phyloP scores from a whole-genome alignment of 1,140 invertebrate genomes.

The Zelostemma sp. region DNA sequence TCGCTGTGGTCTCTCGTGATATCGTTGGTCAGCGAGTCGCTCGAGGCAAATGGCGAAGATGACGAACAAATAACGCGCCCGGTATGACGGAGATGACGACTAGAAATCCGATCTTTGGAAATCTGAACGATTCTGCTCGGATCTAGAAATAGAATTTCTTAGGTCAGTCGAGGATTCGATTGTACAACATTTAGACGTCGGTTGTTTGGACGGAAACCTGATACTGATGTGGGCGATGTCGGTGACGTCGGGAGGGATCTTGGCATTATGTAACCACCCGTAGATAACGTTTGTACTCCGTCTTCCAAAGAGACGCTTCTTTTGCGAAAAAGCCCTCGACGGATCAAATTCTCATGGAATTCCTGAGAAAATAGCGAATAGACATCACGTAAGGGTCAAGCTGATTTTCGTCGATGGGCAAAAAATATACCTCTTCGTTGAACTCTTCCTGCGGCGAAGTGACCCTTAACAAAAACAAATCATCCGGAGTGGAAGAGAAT shows the following conservation, averaged over 20 bases:
- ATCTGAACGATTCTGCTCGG: conserved; percentile 47
- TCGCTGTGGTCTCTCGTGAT: conserved; percentile 84
- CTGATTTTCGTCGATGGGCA: background rate
- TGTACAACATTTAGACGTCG: no score
- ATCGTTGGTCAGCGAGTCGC: conserved; percentile 83
- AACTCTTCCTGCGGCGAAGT: conserved; percentile 59
- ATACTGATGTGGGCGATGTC: conserved; percentile 59
- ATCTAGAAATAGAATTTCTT: conserved; percentile 22
- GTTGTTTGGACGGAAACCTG: conserved; percentile 37
- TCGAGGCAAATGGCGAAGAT: conserved; percentile 82
- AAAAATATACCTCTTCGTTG: conserved; percentile 62
- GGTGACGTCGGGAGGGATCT: conserved; percentile 67
- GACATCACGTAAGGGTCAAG: background rate
- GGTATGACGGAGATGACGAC: conserved; percentile 50
- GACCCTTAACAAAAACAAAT: conserved; percentile 62
- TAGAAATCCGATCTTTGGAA: conserved; percentile 40
- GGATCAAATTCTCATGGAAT: conserved; percentile 84
- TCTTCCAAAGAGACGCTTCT: conserved; percentile 78
- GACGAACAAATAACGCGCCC: conserved; percentile 44
- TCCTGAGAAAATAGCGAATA: conserved; percentile 65
- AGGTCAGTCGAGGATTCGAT: no score
- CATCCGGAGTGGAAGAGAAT: conserved; percentile 69
- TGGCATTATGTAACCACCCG: conserved; percentile 60
- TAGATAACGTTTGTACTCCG: conserved; percentile 63
- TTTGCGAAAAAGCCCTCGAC: conserved; percentile 78